A percentile compares a stretch with the other conserved stretches of the same genome.
These are phyloP conservation scores for Aphyosemion australe DNA, from an alignment of 2,113 vertebrate genomes.

Conservation along the genomic window DNA sequence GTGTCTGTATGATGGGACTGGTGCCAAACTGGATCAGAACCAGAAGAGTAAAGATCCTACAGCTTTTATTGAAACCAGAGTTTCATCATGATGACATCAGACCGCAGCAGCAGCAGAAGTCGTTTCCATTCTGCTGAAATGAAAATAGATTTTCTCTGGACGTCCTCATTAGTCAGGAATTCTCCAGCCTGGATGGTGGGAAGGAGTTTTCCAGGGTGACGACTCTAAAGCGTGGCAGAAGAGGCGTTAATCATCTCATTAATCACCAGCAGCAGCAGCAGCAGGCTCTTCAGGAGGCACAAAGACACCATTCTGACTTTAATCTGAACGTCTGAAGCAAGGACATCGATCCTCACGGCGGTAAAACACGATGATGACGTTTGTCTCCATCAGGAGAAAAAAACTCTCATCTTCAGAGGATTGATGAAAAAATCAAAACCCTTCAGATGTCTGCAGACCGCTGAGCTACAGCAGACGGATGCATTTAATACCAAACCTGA, in stretches of 20 bases:
- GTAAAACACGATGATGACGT: background rate
- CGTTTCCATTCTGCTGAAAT: conserved; percentile 2
- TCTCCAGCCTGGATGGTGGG: background rate
- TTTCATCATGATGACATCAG: too few relatives aligned
- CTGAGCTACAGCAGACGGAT: too few relatives aligned
- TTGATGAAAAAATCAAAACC: too few relatives aligned
- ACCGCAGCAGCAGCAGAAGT: background rate
- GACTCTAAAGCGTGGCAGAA: conserved; percentile 3
- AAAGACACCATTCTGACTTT: background rate
- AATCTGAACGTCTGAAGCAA: background rate
- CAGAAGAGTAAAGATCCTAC: too few relatives aligned
- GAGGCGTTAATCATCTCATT: conserved; percentile 44
- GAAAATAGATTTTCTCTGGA: background rate
- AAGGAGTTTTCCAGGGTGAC: conserved; percentile 4
- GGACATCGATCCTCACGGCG: background rate
- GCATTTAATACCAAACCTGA: too few relatives aligned
- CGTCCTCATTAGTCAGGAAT: conserved; percentile 16
- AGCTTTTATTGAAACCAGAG: too few relatives aligned
- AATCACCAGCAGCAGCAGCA: conserved; percentile 9
- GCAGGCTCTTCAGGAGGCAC: background rate
- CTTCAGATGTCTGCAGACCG: too few relatives aligned
- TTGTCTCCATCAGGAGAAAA: background rate
- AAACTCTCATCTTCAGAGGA: too few relatives aligned
- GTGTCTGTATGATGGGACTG: background rate
- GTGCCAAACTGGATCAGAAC: too few relatives aligned